A percentile compares a stretch with the other conserved stretches of the same genome.
Evolutionary conservation across 2,797 vertebrate species (phyloP).

Genomic region (Halcyon smyrnensis): DNA sequence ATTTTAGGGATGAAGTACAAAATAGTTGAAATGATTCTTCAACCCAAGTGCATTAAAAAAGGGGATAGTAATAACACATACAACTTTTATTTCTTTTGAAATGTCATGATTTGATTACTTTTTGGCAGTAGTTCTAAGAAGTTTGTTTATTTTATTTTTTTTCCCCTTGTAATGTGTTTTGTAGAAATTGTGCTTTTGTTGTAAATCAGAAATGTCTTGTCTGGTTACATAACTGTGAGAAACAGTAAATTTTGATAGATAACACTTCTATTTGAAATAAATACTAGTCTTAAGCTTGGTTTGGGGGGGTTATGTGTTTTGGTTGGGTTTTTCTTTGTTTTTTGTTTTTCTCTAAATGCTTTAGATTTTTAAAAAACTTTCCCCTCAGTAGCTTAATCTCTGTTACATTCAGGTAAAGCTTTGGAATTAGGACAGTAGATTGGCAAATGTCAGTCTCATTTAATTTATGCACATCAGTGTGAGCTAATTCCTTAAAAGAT

Average conservation of each 20-base stretch:
- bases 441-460: background rate
- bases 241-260: background rate
- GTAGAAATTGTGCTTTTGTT: slow-evolving; percentile 71
- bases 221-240: background rate
- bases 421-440: background rate
- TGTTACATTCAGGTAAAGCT: background rate
- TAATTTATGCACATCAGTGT: background rate
- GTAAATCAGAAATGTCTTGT: slow-evolving; percentile 53
- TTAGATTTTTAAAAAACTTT: background rate
- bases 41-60: slow-evolving; percentile 80
- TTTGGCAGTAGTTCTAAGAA: slow-evolving; percentile 63
- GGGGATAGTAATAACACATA: slow-evolving; percentile 78
- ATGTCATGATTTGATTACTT: slow-evolving; percentile 73
- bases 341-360: background rate
- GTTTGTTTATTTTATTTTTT: background rate
- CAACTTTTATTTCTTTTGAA: slow-evolving; percentile 77
- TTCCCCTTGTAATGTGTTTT: slow-evolving; percentile 54
- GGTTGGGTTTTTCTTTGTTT: too few relatives aligned
- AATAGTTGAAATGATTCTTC: slow-evolving; percentile 14
- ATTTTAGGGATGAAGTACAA: slow-evolving; percentile 1
- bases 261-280: background rate
- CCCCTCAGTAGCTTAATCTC: background rate
- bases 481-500: background rate
- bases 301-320: too few relatives aligned
- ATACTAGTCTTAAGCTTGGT: background rate